These are phyloP conservation scores for Chelonus insularis DNA, from an alignment of 1,140 invertebrate genomes.

Conservation along the genomic window DNA sequence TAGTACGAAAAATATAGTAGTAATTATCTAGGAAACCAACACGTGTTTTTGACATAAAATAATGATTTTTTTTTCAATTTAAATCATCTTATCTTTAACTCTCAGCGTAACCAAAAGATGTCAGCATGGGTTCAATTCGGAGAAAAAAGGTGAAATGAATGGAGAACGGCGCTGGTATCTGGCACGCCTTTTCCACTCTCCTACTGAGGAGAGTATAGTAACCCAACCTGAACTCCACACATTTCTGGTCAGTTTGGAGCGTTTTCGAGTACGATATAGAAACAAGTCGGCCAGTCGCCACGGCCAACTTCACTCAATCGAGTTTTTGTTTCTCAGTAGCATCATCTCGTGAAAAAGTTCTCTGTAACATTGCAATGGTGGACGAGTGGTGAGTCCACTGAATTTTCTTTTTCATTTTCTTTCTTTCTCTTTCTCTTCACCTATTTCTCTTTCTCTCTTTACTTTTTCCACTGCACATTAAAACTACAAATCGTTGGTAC, in stretches of 20 bases:
- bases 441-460: background rate
- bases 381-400: conserved; percentile 23
- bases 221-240: background rate
- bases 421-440: background rate
- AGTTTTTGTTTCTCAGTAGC: background rate
- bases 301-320: conserved; percentile 14
- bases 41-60: too few relatives aligned
- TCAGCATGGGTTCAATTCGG: background rate
- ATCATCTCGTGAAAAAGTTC: conserved; percentile 4
- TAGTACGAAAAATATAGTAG: too few relatives aligned
- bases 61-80: background rate
- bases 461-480: background rate
- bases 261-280: background rate
- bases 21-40: too few relatives aligned
- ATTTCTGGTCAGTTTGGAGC: background rate
- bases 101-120: background rate
- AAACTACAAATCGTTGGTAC: background rate
- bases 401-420: conserved; percentile 15
- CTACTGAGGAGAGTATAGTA: background rate
- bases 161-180: conserved; percentile 4
- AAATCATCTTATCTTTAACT: background rate
- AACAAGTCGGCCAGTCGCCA: conserved; percentile 3
- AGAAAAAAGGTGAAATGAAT: background rate
- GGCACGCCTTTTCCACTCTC: background rate
- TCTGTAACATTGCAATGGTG: conserved; percentile 18